Conservation (phyloP, 2,797 vertebrate species). For the Lacerta bilineata region DNA sequence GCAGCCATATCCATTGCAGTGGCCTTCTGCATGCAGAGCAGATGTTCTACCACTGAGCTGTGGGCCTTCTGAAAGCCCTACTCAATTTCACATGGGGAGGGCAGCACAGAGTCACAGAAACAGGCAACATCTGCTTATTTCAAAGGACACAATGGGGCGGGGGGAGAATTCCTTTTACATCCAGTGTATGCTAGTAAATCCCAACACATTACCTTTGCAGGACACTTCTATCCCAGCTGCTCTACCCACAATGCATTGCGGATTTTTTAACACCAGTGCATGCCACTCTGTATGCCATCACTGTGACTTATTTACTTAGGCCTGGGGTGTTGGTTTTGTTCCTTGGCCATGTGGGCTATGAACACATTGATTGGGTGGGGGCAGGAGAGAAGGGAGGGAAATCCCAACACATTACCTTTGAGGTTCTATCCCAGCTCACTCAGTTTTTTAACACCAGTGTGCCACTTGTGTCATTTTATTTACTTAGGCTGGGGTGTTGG, state of each 20-base stretch:
- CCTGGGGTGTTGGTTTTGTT: slow-evolving; percentile 35
- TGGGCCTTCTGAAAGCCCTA: neutral
- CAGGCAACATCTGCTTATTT: neutral
- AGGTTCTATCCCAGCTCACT: too few relatives aligned
- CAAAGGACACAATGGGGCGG: neutral
- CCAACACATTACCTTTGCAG: neutral
- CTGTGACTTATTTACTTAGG: slow-evolving; percentile 28
- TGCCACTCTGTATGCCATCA: slow-evolving; percentile 34
- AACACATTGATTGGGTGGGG: slow-evolving; percentile 7
- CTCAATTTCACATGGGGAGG: too few relatives aligned
- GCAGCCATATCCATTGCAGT: too few relatives aligned
- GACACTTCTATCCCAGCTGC: neutral
- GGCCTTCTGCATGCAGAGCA: too few relatives aligned
- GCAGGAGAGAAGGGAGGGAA: neutral
- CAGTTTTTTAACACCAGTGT: too few relatives aligned
- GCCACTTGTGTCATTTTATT: too few relatives aligned
- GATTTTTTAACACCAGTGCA: neutral
- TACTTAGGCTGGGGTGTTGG: slow-evolving; percentile 36
- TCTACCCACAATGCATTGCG: slow-evolving; percentile 13
- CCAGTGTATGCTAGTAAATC: too few relatives aligned
- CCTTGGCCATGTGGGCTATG: slow-evolving; percentile 13
- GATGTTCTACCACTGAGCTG: too few relatives aligned
- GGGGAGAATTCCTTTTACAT: neutral
- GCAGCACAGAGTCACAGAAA: too few relatives aligned
- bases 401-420: too few relatives aligned